Conservation (phyloP, 2,797 vertebrate genomes). For the Pipistrellus pipistrellus region DNA sequence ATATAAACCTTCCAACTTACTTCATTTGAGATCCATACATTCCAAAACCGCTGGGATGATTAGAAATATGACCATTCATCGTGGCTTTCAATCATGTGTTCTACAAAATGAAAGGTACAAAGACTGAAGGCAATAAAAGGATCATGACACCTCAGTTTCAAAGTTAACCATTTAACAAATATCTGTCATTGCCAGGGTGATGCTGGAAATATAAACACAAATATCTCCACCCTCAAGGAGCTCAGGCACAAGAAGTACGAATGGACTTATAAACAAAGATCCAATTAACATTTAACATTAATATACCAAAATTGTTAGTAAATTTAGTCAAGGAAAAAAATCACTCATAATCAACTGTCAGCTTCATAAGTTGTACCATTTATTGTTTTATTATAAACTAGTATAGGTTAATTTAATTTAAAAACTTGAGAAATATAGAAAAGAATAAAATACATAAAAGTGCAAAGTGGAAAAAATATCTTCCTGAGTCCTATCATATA, state of each 20-base stretch:
- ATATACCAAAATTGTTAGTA: not conserved
- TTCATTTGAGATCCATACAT: constrained; percentile 88
- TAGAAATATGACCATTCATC: constrained; percentile 90
- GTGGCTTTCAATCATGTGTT: constrained; percentile 31
- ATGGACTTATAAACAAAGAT: not conserved
- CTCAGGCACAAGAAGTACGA: not conserved
- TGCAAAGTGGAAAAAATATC: not conserved
- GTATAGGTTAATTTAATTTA: not conserved
- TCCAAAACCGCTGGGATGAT: constrained; percentile 85
- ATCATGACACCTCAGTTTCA: not conserved
- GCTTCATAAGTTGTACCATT: not conserved
- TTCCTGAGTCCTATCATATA: not conserved
- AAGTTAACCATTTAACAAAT: constrained; percentile 58
- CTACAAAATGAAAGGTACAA: constrained; percentile 65
- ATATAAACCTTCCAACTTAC: constrained; percentile 84
- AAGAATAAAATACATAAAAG: not conserved
- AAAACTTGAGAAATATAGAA: not conserved
- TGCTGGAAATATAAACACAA: not conserved
- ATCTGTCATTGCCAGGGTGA: not conserved
- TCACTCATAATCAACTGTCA: not conserved
- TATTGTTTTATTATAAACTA: constrained; percentile 5
- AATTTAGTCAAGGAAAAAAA: not conserved
- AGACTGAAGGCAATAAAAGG: constrained; percentile 44
- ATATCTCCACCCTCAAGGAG: not conserved
- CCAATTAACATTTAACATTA: not conserved